Percentiles rank a stretch among this genome's conserved stretches.
These are phyloP conservation scores for Tipula vernalis DNA, from an alignment of 2,888 invertebrate genomes.

Conservation along the genomic window DNA sequence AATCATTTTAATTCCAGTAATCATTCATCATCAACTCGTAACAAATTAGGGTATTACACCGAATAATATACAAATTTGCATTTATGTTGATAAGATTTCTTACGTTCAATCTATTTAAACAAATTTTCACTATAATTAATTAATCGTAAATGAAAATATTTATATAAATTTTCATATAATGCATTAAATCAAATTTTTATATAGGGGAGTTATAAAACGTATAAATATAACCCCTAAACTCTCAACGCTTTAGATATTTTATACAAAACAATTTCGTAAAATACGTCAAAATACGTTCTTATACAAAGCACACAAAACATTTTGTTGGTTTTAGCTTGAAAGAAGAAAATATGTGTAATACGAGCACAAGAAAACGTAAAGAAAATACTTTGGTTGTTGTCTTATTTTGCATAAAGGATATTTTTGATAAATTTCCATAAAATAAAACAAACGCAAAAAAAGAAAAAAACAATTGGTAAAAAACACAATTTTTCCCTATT, in stretches of 20 bases:
- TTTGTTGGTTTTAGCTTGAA: background rate
- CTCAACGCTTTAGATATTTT: background rate
- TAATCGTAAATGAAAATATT: background rate
- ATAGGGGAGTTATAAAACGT: background rate
- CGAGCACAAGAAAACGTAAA: background rate
- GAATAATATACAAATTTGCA: background rate
- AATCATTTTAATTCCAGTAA: background rate
- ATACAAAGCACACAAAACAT: background rate
- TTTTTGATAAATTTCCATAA: constrained; percentile 4
- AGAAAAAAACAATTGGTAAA: background rate
- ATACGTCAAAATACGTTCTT: background rate
- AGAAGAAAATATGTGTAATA: background rate
- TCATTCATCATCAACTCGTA: background rate
- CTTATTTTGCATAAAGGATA: background rate
- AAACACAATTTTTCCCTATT: background rate
- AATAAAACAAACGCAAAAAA: background rate
- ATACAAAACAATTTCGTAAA: background rate
- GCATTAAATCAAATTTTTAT: background rate
- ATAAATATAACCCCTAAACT: background rate
- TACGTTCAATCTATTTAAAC: background rate
- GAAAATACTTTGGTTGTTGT: background rate
- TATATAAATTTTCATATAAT: background rate
- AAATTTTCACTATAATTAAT: background rate
- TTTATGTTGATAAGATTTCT: background rate
- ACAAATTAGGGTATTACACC: background rate